Base-by-base conservation (phyloP, 2,113 vertebrate genomes). In the Poeciliopsis prolifica region DNA sequence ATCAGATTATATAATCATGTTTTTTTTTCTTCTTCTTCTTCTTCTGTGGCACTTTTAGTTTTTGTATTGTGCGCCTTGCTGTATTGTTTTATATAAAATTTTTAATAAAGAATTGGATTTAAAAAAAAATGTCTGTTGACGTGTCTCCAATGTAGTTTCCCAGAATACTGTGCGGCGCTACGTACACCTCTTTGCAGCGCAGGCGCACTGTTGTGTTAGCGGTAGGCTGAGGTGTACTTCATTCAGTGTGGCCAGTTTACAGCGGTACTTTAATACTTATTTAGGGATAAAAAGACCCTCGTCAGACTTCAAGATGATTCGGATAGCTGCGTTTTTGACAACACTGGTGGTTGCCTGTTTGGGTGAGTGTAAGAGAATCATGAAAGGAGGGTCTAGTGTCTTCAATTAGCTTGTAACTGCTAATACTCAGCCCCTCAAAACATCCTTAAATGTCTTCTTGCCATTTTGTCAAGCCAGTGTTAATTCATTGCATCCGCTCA, bases 141-240 rank as follows among this genome's bases (percentile, higher is more conserved):
- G 92, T 91, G 89, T 92, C 90, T 35, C 76, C 68, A 44, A 3
- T 31, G 17, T 0, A 1, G 0, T 13, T 71, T 81, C 92, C 92
- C 89, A 87, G 26, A 66, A n/a, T 84, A 64, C 92, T 26, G 14
- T 66, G 70, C 88, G 72, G 12, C 6, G 12, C 37, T 3, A 30
- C 14, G 71, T 19, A 48, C 63, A 88, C 89, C 89, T 92, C 90
- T 82, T 30, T 68, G 3, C 2, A 1, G 77, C 81, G 89, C 91
- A 90, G 44, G 1, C 83, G 91, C 87, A 87, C 76, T 29, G 2
- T 65, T 2, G 33, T 37, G 0, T 4, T 1, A 2, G 2, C 63
- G 13, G 13, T 84, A 67, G 6, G 89, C 87, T 90, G 90, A 92
- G 81, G 85, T 92, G 88, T 80, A 90, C 83, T 90, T 86, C 68